Evolutionary conservation across 2,113 vertebrate genomes (phyloP).

Genomic region (Meriones unguiculatus): DNA sequence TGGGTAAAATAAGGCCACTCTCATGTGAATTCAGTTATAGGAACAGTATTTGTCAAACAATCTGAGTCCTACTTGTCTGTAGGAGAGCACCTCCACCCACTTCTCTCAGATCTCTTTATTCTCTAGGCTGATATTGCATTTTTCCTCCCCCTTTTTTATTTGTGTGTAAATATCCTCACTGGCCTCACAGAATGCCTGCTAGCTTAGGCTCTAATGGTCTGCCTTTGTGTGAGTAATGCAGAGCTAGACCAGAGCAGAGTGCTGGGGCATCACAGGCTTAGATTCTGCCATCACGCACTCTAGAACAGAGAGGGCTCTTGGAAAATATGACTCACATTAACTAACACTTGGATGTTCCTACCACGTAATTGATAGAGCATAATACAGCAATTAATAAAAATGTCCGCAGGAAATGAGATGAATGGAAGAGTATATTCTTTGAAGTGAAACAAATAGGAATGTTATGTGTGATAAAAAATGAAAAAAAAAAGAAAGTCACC

Average conservation of each 20-base stretch:
- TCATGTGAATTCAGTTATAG: background rate
- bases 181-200: background rate
- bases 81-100: background rate
- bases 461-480: background rate
- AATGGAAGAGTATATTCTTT: background rate
- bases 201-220: background rate
- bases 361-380: background rate
- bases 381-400: background rate
- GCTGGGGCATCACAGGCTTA: background rate
- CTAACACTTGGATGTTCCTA: background rate
- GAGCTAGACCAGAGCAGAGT: background rate
- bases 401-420: background rate
- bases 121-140: no score
- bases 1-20: constrained; percentile 33
- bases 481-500: background rate
- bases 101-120: background rate
- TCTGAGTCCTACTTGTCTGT: background rate
- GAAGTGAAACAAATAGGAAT: background rate
- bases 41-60: background rate
- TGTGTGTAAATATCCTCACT: background rate
- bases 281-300: background rate
- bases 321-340: background rate
- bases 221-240: no score
- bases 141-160: background rate
- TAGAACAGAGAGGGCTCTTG: background rate